These are phyloP conservation scores for Latrodectus geometricus DNA, from an alignment of 1,140 invertebrate species.

Conservation along the genomic window DNA sequence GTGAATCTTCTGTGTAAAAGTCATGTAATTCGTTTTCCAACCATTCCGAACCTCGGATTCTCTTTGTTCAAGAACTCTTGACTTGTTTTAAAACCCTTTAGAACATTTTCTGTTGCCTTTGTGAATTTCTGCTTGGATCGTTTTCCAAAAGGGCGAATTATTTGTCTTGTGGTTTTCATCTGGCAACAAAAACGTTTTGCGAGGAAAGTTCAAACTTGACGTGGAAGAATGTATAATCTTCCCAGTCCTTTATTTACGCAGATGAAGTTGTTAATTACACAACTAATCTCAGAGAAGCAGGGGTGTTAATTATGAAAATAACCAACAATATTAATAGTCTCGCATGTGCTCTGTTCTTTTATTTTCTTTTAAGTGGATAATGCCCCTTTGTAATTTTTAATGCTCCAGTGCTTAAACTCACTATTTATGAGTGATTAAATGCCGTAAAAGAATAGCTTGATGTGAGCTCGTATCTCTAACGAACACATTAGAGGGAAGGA, in stretches of 20 bases:
- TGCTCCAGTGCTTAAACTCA: no score
- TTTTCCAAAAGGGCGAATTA: conserved; percentile 19
- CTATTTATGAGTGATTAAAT: no score
- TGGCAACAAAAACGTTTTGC: conserved; percentile 50
- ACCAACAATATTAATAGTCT: no score
- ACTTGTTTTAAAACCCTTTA: conserved; percentile 55
- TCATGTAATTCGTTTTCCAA: background rate
- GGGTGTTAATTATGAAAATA: no score
- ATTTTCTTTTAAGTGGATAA: no score
- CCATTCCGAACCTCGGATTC: background rate
- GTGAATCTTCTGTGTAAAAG: conserved; percentile 44
- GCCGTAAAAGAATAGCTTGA: no score
- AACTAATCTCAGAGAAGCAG: conserved; percentile 17
- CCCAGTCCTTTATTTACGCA: conserved; percentile 11
- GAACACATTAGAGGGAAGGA: no score
- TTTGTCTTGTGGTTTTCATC: conserved; percentile 38
- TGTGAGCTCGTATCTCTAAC: no score
- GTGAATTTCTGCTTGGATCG: conserved; percentile 13
- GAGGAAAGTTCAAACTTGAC: conserved; percentile 12
- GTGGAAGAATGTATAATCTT: conserved; percentile 17
- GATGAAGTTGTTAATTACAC: conserved; percentile 48
- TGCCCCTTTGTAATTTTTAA: no score
- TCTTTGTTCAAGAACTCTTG: conserved; percentile 51
- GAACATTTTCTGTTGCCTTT: conserved; percentile 36
- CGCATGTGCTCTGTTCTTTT: no score